Conservation (phyloP, 2,113 vertebrate species). For the mouse (Mus musculus) region GRCm39 chr8:45101001-45101500, state of each 20-base stretch:
- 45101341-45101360: background rate
- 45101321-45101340: background rate
- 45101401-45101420: background rate
- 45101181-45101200: background rate
- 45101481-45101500: background rate
- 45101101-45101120: background rate
- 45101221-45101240: background rate
- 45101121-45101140: background rate
- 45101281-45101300: background rate
- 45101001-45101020: background rate
- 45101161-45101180: background rate
- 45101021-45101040: background rate
- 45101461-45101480: background rate
- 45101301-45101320: background rate
- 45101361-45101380: background rate
- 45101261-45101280: background rate
- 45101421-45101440: background rate
- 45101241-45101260: background rate
- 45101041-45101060: background rate
- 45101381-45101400: background rate
- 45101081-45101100: background rate
- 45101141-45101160: background rate
- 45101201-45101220: background rate
- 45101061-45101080: background rate
- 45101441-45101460: background rate